These are phyloP conservation scores for Catotricha subobsoleta DNA, from an alignment of 2,888 invertebrate species.

Conservation along the genomic window DNA sequence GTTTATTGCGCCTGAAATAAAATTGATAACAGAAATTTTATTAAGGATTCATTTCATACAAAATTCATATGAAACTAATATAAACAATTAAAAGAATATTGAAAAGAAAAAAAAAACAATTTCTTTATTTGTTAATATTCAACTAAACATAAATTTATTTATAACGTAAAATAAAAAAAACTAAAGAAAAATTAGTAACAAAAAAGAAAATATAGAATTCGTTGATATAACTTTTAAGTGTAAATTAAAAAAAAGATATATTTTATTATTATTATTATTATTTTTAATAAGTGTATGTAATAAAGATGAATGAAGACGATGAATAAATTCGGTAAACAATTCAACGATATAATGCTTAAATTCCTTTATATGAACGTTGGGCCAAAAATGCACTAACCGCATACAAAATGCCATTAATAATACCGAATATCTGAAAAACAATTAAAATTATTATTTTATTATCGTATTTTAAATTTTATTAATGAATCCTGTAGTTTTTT, in stretches of 20 bases:
- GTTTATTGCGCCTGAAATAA: neutral
- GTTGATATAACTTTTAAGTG: neutral
- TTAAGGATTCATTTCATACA: neutral
- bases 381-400: constrained; percentile 2
- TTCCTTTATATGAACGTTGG: constrained; percentile 2
- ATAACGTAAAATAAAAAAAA: too few species aligned
- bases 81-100: too few species aligned
- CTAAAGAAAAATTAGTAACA: neutral
- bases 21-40: neutral
- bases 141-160: too few species aligned
- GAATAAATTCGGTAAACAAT: neutral
- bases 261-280: neutral
- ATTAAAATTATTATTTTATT: neutral
- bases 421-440: neutral
- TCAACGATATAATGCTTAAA: too few species aligned
- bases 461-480: neutral
- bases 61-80: too few species aligned
- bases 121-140: too few species aligned
- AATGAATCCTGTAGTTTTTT: too few species aligned
- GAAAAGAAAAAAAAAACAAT: too few species aligned
- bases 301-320: too few species aligned
- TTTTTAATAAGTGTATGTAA: neutral
- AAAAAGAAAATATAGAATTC: neutral
- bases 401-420: constrained; percentile 5
- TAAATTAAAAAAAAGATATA: neutral